Evolutionary conservation across 2,797 vertebrate genomes (phyloP), one percentile per base, ranked within the genome.

Genomic region (Darevskia mixta): DNA sequence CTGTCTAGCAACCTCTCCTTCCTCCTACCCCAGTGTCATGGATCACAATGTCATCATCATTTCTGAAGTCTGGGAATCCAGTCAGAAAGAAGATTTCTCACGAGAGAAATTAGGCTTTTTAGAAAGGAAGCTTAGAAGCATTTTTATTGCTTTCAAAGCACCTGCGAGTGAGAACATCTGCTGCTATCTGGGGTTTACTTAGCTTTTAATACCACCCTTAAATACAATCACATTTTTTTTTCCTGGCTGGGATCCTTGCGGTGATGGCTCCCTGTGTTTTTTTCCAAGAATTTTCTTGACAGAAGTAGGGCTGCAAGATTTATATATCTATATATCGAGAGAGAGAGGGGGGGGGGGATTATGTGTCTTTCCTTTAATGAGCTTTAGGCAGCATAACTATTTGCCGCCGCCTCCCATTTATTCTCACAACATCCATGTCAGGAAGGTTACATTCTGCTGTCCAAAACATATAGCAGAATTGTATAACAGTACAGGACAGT

Each of bases 41-140:
- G 61, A 83, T 87, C 58, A 77, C 77, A 77, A 49, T n/a, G 35
- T 5, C 71, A 75, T 66, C 69, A 73, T 61, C 25, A 75, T 75
- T 82, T 38, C 9, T 75, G 69, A 82, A 75, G 20, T 82, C 79
- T 76, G 71, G 79, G 79, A 75, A 82, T 76, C 86, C 66, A 67
- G 61, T 87, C 79, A 87, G n/a, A 67, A 76, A 87, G 69, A 87
- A 82, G 61, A 87, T 29, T 76, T 87, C 58, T 82, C 41, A 49
- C 79, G 49, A 82, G 71, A 87, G 71, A 76, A 87, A 76, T 87
- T 32, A 66, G 23, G 29, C 23, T 61, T 29, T 82, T 82, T 82
- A 9, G 7, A 76, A 82, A 87, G 18, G 41, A 49, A 66, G 17
- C 17, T 49, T 29, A 77, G 72, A 87, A 82, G 45, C 61, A 49